Evolutionary conservation across 2,113 vertebrate species (phyloP).

Genomic region (Boleophthalmus pectinirostris): DNA sequence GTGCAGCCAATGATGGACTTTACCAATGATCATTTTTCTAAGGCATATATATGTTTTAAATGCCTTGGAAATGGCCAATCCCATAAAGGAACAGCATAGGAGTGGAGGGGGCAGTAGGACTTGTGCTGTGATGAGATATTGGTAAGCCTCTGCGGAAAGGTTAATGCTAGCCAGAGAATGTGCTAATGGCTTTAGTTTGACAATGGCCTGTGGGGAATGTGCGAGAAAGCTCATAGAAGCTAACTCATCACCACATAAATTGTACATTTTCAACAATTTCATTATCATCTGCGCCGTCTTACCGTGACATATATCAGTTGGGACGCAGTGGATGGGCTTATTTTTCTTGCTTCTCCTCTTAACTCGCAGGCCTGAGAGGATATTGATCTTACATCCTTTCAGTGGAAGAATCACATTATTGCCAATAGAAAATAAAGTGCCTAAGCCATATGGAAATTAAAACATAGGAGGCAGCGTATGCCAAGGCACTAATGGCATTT

Average conservation of each 20-base stretch:
- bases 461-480: constrained; percentile 38
- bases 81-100: constrained; percentile 60
- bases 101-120: constrained; percentile 53
- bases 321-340: constrained; percentile 68
- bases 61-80: constrained; percentile 56
- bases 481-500: constrained; percentile 47
- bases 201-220: constrained; percentile 73
- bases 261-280: constrained; percentile 76
- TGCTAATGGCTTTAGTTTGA: constrained; percentile 74
- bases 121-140: constrained; percentile 69
- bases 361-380: constrained; percentile 66
- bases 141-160: constrained; percentile 73
- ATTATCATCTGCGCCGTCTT: constrained; percentile 70
- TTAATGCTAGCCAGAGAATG: constrained; percentile 72
- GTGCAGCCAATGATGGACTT: constrained; percentile 71
- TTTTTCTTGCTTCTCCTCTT: constrained; percentile 63
- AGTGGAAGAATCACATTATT: constrained; percentile 70
- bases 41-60: constrained; percentile 70
- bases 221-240: constrained; percentile 56
- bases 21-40: constrained; percentile 73
- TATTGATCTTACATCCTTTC: constrained; percentile 77
- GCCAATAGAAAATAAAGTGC: constrained; percentile 64
- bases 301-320: constrained; percentile 68
- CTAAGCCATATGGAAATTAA: constrained; percentile 63
- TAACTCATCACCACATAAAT: constrained; percentile 76